Evolutionary conservation across 2,888 invertebrate genomes (phyloP).

Genomic region (Patella caerulea): DNA sequence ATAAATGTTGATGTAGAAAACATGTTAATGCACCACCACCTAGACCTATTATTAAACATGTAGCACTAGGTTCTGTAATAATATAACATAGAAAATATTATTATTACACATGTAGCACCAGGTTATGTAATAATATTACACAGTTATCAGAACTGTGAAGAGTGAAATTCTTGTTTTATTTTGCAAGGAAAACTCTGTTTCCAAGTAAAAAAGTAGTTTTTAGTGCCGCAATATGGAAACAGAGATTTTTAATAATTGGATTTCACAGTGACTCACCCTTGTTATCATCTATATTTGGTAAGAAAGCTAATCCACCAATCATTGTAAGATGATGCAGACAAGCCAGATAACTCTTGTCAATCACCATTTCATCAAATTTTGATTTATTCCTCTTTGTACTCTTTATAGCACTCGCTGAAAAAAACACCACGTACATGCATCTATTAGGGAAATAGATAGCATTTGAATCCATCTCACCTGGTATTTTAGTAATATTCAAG

Average conservation of each 20-base stretch:
- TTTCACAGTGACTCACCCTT: not conserved
- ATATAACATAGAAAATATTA: slow-evolving; percentile 66
- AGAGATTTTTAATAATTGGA: too few species aligned
- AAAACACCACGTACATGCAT: too few species aligned
- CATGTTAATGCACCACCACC: slow-evolving; percentile 93
- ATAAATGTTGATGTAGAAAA: slow-evolving; percentile 84
- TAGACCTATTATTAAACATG: slow-evolving; percentile 81
- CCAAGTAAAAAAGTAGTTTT: too few species aligned
- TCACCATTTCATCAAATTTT: slow-evolving; percentile 46
- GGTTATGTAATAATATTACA: too few species aligned
- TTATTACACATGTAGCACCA: slow-evolving; percentile 71
- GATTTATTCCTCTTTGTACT: not conserved
- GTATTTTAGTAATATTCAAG: not conserved
- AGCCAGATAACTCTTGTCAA: slow-evolving; percentile 85
- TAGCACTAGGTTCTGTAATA: not conserved
- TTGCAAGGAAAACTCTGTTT: too few species aligned
- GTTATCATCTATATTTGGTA: not conserved
- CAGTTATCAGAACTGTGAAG: too few species aligned
- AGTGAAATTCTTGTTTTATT: too few species aligned
- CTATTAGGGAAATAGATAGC: too few species aligned
- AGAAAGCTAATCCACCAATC: slow-evolving; percentile 80
- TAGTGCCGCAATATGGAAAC: too few species aligned
- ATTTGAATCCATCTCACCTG: not conserved
- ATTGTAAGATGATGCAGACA: slow-evolving; percentile 83
- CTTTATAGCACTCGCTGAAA: too few species aligned